Percentiles rank a stretch among this genome's conserved stretches.
These are phyloP conservation scores for Paramuricea clavata DNA, from an alignment of 92 coral and sea anemone species.

Conservation along the genomic window DNA sequence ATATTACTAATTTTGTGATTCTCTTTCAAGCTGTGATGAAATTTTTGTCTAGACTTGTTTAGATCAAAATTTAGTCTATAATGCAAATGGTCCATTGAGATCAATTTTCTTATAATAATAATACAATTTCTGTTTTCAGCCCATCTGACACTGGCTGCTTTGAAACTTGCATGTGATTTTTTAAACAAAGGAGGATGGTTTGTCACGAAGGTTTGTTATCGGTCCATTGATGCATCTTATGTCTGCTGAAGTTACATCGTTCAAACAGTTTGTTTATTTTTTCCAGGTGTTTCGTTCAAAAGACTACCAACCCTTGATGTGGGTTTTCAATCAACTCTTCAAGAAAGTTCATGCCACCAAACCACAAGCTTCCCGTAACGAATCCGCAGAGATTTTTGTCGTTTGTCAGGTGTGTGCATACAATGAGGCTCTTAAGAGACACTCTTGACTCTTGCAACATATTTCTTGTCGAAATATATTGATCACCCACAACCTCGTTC, in stretches of 20 bases:
- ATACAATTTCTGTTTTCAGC: constrained; percentile 67
- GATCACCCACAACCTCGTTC: too few relatives aligned
- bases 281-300: constrained; percentile 94
- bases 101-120: too few relatives aligned
- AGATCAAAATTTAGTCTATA: too few relatives aligned
- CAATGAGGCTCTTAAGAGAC: too few relatives aligned
- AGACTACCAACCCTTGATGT: constrained; percentile 91
- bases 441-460: too few relatives aligned
- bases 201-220: constrained; percentile 87
- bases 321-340: constrained; percentile 97
- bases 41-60: too few relatives aligned
- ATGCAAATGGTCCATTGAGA: too few relatives aligned
- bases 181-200: constrained; percentile 96
- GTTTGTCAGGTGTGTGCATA: constrained; percentile 86
- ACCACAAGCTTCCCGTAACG: constrained; percentile 95
- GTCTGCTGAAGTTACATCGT: too few relatives aligned
- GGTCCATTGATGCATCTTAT: too few relatives aligned
- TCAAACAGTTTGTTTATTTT: neutral
- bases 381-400: constrained; percentile 98
- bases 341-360: constrained; percentile 97
- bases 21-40: too few relatives aligned
- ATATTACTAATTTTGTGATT: too few relatives aligned
- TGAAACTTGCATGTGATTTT: constrained; percentile 89
- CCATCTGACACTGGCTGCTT: constrained; percentile 90
- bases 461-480: too few relatives aligned